A percentile compares a stretch with the other conserved stretches of the same genome.
These are phyloP conservation scores for Dromococcyx pavoninus DNA, from an alignment of 2,797 vertebrate species.

Conservation along the genomic window DNA sequence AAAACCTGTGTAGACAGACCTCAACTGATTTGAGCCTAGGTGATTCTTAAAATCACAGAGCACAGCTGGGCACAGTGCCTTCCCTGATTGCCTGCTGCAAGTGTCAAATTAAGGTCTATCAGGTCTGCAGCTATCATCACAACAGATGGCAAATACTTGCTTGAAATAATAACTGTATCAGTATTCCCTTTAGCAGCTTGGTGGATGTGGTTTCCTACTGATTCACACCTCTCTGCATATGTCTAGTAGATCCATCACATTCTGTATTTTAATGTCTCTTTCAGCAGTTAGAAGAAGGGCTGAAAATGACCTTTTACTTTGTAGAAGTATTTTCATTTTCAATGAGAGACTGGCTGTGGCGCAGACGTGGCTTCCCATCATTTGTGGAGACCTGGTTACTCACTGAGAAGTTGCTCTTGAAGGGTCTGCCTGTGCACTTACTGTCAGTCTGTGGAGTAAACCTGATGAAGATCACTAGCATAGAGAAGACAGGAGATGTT, in stretches of 20 bases:
- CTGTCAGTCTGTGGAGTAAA: neutral
- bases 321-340: neutral
- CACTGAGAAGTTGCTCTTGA: neutral
- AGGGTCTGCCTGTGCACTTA: neutral
- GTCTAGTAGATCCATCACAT: neutral
- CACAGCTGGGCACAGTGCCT: neutral
- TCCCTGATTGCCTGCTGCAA: neutral
- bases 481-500: neutral
- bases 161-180: neutral
- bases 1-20: accelerated
- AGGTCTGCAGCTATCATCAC: neutral
- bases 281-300: neutral
- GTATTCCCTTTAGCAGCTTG: neutral
- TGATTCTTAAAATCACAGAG: neutral
- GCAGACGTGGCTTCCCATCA: neutral
- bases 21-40: neutral
- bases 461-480: neutral
- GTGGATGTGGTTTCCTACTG: neutral
- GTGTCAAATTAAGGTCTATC: neutral
- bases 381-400: neutral
- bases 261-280: neutral
- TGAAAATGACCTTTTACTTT: neutral
- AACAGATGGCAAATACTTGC: neutral
- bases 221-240: neutral
- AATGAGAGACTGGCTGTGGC: neutral